Evolutionary conservation across 2,113 vertebrate genomes (phyloP), one percentile per base, ranked within the genome.

Genomic region (Planiliza haematocheilus): DNA sequence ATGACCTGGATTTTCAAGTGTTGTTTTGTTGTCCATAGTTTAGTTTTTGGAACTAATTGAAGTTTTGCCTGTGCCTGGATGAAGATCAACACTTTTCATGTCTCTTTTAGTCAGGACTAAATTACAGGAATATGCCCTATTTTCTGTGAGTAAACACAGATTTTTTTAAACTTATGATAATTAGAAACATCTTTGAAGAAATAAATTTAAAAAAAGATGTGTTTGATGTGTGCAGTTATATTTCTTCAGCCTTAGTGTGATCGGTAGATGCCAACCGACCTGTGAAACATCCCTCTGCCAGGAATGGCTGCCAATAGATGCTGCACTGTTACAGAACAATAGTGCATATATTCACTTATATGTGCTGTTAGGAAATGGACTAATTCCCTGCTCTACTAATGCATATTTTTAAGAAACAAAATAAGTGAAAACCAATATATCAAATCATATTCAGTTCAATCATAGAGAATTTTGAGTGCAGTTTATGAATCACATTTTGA

Each of bases 261-360:
- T 65, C 58, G 56, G 46, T n/a, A 56, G 62, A 56, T 75, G 65
- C 8, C 42, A 67, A 60, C 7, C 63, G 39, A 59, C 34, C 41
- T 59, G 21, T 18, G 9, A 34, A 49, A 42, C 3, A 10, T 37
- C 4, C 11, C 18, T 16, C 20, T 56, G 46, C 48, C 34, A 45
- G 48, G 39, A 43, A 6, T 53, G 12, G 8, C n/a, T 16, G 37
- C 42, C 41, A 61, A 6, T 24, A 37, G 7, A 7, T 49, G 7
- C 7, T 17, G 48, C 45, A 12, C 14, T 20, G 16, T 12, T n/a
- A 7, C 2, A 34, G 20, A 3, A 6, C 41, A 2, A 3, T 30
- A 30, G 24, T 30, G 24, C 2, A 30, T 30, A 30, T 30, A 30
- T 30, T 30, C 24, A 30, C 24, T 30, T 30, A 30, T 7, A n/a